phyloP scores from a whole-genome alignment of 2,797 vertebrate genomes.

The Garrulus glandarius region DNA sequence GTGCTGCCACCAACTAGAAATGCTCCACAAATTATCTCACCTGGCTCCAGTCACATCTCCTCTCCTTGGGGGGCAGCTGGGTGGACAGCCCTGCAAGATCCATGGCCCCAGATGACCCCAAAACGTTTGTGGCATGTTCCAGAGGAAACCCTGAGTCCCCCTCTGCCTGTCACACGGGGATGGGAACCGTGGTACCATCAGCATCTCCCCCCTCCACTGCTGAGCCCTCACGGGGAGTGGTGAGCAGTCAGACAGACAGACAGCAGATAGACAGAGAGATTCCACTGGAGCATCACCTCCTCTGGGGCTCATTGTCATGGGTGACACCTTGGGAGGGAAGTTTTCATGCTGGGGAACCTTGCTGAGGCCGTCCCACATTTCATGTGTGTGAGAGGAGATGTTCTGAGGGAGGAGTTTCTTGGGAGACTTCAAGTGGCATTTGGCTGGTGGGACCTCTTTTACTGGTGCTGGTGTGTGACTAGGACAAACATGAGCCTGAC shows the following conservation, averaged over 20 bases:
- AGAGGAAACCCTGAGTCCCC: background rate
- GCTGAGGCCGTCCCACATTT: background rate
- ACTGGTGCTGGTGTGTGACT: background rate
- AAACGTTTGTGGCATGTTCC: accelerated
- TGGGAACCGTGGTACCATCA: background rate
- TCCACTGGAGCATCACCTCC: background rate
- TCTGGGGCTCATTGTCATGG: background rate
- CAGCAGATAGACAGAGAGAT: background rate
- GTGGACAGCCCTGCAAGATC: background rate
- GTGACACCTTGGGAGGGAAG: background rate
- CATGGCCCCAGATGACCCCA: accelerated
- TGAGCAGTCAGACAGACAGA: background rate
- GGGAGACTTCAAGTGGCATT: background rate
- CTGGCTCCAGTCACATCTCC: background rate
- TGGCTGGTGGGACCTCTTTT: background rate
- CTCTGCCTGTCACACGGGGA: background rate
- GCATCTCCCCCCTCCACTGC: background rate
- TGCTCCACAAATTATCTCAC: background rate
- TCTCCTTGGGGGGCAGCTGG: background rate
- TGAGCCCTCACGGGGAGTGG: background rate
- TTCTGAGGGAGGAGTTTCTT: background rate
- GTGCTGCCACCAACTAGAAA: background rate
- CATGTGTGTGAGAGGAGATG: background rate
- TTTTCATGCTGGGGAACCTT: background rate
- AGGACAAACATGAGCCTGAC: background rate